Base-by-base conservation (phyloP, 1,140 invertebrate genomes). In the Tenebrio molitor region DNA sequence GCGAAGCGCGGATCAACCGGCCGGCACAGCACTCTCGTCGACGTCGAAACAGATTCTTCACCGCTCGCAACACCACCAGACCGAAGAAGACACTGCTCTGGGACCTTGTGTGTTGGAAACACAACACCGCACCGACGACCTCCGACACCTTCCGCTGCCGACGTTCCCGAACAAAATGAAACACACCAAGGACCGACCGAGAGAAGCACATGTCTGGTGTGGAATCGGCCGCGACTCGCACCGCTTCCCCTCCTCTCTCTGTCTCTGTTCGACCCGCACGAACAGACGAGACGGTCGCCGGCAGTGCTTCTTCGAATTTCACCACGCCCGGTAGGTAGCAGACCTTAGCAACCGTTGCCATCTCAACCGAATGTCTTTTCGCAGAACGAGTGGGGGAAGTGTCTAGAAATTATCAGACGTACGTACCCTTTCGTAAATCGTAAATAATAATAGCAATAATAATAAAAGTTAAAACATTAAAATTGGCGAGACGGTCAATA, bases 291-390 rank as follows among this genome's bases (percentile, higher is more conserved):
- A 53, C 36, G 34, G 16, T 15, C 7, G 44, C 44, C 67, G 67
- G 44, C 67, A 58, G 44, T 69, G 67, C 33, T 34, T 29, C 34
- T 14, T 15, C 25, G 39, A 7, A 29, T 23, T 69, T 29, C 17
- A 70, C 36, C 50, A 70, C 69, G 46, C 50, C 69, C 69, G n/a
- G 69, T 70, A 70, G 69, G 69, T 70, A 70, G 69, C 69, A 70
- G 69, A 70, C 69, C 69, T 70, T 70, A 70, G 69, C 69, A 70
- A 70, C 69, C 25, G 69, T 70, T 70, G 69, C 69, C 53, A 70
- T 42, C 69, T 70, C 69, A 70, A 63, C 53, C 50, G 25, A 70
- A 70, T 58, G 50, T 58, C 67, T 58, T 69, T 69, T 53, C 50
- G 44, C 50, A 15, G 41, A 41, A 53, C 5, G 29, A 16, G 66